Conservation (phyloP, 2,797 vertebrate species). For the Sparus aurata region DNA sequence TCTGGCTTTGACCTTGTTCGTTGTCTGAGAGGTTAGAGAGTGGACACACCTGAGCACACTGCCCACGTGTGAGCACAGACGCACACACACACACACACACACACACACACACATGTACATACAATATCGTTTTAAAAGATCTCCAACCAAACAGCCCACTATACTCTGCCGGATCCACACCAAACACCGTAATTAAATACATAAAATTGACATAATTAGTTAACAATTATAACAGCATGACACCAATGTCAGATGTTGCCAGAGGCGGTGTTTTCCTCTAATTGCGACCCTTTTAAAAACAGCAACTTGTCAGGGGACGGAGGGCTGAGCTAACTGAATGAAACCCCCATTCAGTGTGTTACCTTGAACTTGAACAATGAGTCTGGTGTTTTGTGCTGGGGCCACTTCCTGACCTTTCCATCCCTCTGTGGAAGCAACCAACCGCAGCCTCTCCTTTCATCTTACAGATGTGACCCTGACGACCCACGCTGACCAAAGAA, state of each 20-base stretch:
- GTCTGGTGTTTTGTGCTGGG: constrained; percentile 81
- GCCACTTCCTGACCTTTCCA: constrained; percentile 83
- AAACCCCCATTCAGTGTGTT: constrained; percentile 78
- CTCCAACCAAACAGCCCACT: constrained; percentile 18
- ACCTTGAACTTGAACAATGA: constrained; percentile 87
- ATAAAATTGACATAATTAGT: constrained; percentile 75
- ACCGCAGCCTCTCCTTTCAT: constrained; percentile 81
- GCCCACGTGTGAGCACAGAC: constrained; percentile 27
- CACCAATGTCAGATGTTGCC: constrained; percentile 59
- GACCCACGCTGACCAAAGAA: constrained; percentile 68
- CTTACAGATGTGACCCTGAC: constrained; percentile 77
- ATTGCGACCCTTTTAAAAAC: constrained; percentile 65
- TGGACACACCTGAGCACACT: constrained; percentile 73
- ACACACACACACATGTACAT: constrained; percentile 6
- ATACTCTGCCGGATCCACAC: constrained; percentile 23
- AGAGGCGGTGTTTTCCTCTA: constrained; percentile 62
- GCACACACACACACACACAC: background rate
- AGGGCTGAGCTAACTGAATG: constrained; percentile 69
- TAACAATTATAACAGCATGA: constrained; percentile 68
- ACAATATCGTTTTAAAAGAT: background rate
- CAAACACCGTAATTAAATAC: constrained; percentile 60
- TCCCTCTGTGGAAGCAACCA: constrained; percentile 76
- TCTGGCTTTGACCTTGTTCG: constrained; percentile 81
- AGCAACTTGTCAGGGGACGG: constrained; percentile 59
- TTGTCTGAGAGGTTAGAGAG: constrained; percentile 76